These are phyloP conservation scores for Balearica regulorum DNA, from an alignment of 2,797 vertebrate genomes.

Conservation along the genomic window DNA sequence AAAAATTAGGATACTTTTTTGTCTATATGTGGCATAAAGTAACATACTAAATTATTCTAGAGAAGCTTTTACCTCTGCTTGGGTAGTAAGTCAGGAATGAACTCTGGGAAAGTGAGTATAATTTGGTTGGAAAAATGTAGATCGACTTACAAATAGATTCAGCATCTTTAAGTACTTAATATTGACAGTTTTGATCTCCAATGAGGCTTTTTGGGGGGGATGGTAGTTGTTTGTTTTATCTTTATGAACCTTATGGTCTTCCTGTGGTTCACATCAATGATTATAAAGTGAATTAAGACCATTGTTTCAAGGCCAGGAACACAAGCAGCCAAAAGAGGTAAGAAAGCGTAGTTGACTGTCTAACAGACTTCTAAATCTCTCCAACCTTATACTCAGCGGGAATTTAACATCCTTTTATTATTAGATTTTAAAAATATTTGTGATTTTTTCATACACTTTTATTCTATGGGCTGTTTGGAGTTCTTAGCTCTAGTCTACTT, in stretches of 20 bases:
- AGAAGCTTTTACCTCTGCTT: neutral
- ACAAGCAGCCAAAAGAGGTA: neutral
- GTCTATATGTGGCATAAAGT: neutral
- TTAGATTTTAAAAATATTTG: neutral
- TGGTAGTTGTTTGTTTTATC: neutral
- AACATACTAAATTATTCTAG: neutral
- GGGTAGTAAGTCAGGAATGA: neutral
- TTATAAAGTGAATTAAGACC: neutral
- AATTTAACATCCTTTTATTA: neutral
- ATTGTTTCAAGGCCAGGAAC: neutral
- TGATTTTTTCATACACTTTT: neutral
- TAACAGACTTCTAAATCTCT: neutral
- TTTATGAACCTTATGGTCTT: neutral
- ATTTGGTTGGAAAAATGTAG: neutral
- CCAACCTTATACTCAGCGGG: neutral
- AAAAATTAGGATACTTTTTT: neutral
- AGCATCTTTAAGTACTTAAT: neutral
- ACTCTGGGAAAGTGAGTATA: neutral
- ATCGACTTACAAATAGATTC: neutral
- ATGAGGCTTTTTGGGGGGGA: neutral
- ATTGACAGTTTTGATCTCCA: neutral
- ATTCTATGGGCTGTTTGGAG: neutral
- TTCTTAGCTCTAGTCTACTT: neutral
- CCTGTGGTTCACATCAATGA: neutral
- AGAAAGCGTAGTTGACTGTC: neutral